Base-by-base conservation (phyloP, 2,797 vertebrate species). In the Erpetoichthys calabaricus region DNA sequence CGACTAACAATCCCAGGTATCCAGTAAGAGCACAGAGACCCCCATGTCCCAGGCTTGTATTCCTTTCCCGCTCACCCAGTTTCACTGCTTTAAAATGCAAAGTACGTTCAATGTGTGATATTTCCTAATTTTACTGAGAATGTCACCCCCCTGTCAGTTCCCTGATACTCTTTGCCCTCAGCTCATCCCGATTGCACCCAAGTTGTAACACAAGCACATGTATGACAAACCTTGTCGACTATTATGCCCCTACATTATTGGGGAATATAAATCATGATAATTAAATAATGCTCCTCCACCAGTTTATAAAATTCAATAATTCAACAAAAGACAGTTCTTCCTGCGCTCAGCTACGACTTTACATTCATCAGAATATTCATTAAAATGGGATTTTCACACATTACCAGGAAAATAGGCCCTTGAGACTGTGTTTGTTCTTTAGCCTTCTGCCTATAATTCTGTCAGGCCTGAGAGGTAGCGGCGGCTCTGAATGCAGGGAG, bases 331-430 rank as follows among this genome's bases (percentile, higher is more conserved):
- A 47, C 42, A 56, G 45, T 44, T 45, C 51, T 56, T 52, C 41
- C n/a, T 49, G 47, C n/a, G n/a, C 7, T 49, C 47, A 49, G 47
- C 47, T 4, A 49, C 5, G 10, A 63, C 68, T 67, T 74, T 69
- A 66, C 65, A 66, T 64, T 76, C 73, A 80, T 81, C 84, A 45
- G 77, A 83, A 84, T 85, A 86, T 86, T 88, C 81, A 87, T 87
- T 87, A 87, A 84, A 83, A 86, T 72, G 73, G 78, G 73, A 86
- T 87, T 85, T 86, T 82, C 80, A 80, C 72, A 82, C 75, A 85
- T 85, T 88, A 80, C 82, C 75, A 77, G 67, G 66, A 78, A 81
- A 79, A 81, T 73, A 79, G 74, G 79, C 87, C 85, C 82, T 65
- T 46, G 63, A 82, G 88, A 86, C 78, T 69, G 71, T 79, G 81